Evolutionary conservation across 2,113 vertebrate genomes (phyloP), one percentile per base, ranked within the genome.

Genomic region (Vidua chalybeata): DNA sequence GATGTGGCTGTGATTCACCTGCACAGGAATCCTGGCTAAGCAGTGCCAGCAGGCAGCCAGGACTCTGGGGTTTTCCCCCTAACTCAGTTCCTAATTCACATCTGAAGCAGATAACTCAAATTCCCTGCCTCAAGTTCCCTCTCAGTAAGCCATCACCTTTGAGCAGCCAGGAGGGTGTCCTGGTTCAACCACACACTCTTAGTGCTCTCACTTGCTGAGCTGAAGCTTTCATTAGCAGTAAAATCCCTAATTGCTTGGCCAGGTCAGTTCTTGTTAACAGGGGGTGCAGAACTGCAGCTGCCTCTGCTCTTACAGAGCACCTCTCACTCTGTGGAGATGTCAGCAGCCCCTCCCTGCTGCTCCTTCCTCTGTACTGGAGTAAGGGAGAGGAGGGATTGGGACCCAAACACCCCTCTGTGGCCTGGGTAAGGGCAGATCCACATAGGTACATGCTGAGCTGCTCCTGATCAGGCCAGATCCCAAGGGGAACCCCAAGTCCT

Each of bases 391-490:
- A 33, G 37, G 30, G 23, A 66, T 80, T 54, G 0, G 1, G 11
- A 6, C 28, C 43, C 27, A 68, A 67, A 46, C 16, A 9, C 18
- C 24, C 14, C 7, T 56, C 41, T 61, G 7, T 19, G 26, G 24
- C 17, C 45, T 43, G 22, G 45, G 3, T 39, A 39, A 0, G 1
- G 64, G 31, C 69, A 84, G 45, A 81, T 26, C 12, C 23, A 46
- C 43, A 19, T 0, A 2, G 33, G 19, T 28, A 16, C 2, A 0
- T 13, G 39, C 49, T 59, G 31, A 82, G 52, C 9, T 84, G 49
- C 49, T 48, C 19, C 15, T 79, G n/a, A 91, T 61, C 23, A 56
- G 75, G 51, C 51, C 55, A 66, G 59, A 69, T 26, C 28, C 30
- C 5, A 1, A 19, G 8, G 20, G 54, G 33, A 87, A 8, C 15